Evolutionary conservation across 2,888 invertebrate species (phyloP).

Genomic region (Heliconius ismenius): DNA sequence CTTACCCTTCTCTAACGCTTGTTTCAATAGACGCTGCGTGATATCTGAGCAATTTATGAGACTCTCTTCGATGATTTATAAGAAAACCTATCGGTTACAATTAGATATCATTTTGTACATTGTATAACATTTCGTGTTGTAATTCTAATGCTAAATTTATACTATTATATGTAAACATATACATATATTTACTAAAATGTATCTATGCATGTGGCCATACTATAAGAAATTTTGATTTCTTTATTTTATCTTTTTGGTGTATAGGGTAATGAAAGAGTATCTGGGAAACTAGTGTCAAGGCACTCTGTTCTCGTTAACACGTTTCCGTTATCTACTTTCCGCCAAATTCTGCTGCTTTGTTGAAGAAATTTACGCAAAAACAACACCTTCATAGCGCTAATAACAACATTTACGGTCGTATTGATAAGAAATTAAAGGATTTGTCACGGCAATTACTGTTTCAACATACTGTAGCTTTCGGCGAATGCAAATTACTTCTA

Average conservation of each 20-base stretch:
- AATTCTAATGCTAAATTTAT: neutral
- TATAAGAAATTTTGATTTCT: neutral
- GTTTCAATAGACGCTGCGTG: slow-evolving; percentile 42
- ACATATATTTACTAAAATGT: neutral
- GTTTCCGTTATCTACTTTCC: no score
- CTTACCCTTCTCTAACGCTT: slow-evolving; percentile 50
- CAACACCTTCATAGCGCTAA: neutral
- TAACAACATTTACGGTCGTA: slow-evolving; percentile 4
- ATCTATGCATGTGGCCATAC: neutral
- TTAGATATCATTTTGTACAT: slow-evolving; percentile 2
- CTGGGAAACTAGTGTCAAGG: no score
- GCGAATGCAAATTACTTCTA: slow-evolving; percentile 72
- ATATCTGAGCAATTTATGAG: slow-evolving; percentile 34
- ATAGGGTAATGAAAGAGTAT: no score
- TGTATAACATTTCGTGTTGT: neutral
- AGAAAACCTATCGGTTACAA: slow-evolving; percentile 16
- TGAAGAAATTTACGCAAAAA: neutral
- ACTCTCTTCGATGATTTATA: slow-evolving; percentile 31
- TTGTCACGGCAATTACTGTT: slow-evolving; percentile 49
- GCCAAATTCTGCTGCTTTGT: neutral
- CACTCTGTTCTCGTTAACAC: no score
- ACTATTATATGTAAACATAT: neutral
- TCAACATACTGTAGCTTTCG: slow-evolving; percentile 41
- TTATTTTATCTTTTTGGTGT: no score
- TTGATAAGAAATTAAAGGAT: slow-evolving; percentile 43